Percentiles rank a stretch among this genome's conserved stretches.
These are phyloP conservation scores for Ursus arctos DNA, from an alignment of 2,113 vertebrate genomes.

Conservation along the genomic window DNA sequence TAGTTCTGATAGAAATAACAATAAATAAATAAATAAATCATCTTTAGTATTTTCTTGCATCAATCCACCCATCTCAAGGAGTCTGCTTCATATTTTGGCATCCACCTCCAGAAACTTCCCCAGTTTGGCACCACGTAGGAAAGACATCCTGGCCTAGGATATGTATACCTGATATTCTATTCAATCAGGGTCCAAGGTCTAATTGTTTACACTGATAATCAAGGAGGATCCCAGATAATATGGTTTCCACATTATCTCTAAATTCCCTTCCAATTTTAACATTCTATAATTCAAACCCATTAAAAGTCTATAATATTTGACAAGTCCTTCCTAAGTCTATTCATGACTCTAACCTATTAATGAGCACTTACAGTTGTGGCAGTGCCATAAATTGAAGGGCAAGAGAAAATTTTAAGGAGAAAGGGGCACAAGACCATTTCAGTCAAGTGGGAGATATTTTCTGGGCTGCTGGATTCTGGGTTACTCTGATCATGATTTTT, in stretches of 20 bases:
- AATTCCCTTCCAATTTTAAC: not conserved
- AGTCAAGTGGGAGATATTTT: not conserved
- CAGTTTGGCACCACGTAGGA: not conserved
- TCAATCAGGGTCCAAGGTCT: not conserved
- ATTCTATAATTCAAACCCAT: not conserved
- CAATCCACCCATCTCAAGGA: not conserved
- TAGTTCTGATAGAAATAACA: slow-evolving; percentile 58
- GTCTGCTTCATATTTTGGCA: slow-evolving; percentile 12
- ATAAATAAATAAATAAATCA: not conserved
- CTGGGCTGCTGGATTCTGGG: not conserved
- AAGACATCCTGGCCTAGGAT: not conserved
- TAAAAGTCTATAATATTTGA: slow-evolving; percentile 8
- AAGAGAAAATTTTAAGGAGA: slow-evolving; percentile 31
- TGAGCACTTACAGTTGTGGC: not conserved
- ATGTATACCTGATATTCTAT: not conserved
- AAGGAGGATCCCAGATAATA: not conserved
- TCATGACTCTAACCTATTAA: not conserved
- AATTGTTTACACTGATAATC: not conserved
- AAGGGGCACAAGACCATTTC: not conserved
- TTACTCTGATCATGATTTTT: slow-evolving; percentile 10
- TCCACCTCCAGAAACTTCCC: not conserved
- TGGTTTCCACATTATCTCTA: not conserved
- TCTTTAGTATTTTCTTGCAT: not conserved
- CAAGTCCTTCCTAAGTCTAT: slow-evolving; percentile 2
- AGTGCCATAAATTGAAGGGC: not conserved